These are phyloP conservation scores for Oreochromis tanganicae DNA, from an alignment of 2,113 vertebrate species.

Conservation along the genomic window DNA sequence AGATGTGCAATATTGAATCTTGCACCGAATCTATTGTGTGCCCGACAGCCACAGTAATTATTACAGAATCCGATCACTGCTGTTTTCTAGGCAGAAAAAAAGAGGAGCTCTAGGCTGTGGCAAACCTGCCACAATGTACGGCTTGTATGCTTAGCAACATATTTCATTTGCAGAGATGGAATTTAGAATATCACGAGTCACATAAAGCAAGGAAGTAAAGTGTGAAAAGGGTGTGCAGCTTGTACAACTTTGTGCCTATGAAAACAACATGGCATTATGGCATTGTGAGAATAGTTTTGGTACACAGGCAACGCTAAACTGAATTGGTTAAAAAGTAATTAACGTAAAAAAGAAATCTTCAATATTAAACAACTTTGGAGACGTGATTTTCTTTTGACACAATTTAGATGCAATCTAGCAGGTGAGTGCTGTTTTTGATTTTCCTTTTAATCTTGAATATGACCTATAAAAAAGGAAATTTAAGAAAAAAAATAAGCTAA, in stretches of 20 bases:
- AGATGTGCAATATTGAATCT: not conserved
- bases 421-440: not conserved
- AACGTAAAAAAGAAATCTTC: not conserved
- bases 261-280: not conserved
- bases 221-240: not conserved
- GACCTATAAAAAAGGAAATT: not conserved
- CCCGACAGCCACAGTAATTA: not conserved
- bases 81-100: not conserved
- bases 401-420: not conserved
- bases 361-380: not conserved
- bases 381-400: not conserved
- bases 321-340: not conserved
- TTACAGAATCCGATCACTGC: not conserved
- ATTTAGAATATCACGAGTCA: not conserved
- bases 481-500: rapidly evolving
- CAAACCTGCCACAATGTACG: not conserved
- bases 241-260: not conserved
- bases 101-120: not conserved
- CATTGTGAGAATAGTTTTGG: not conserved
- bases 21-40: not conserved
- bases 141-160: not conserved
- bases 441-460: not conserved
- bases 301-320: too few species aligned
- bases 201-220: not conserved
- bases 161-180: not conserved